A percentile compares a stretch with the other conserved stretches of the same genome.
Evolutionary conservation across 2,888 invertebrate species (phyloP).

Genomic region (Brenthis daphne): DNA sequence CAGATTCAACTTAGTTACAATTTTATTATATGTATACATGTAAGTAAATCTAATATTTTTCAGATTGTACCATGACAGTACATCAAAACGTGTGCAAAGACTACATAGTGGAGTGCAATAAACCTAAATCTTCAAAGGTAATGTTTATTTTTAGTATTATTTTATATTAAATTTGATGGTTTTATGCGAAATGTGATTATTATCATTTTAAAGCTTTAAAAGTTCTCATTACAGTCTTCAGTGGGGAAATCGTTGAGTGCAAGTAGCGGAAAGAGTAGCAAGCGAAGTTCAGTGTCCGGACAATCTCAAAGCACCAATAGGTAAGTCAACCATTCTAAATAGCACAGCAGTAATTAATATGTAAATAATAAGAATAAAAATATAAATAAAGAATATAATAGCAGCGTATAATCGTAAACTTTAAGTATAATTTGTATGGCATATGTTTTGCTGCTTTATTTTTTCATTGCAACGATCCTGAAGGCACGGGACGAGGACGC

Average conservation of each 20-base stretch:
- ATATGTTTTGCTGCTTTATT: slow-evolving; percentile 78
- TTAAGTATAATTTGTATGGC: slow-evolving; percentile 55
- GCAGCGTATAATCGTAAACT: neutral
- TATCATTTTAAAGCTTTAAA: slow-evolving; percentile 18
- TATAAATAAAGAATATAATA: slow-evolving; percentile 3
- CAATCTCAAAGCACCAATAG: slow-evolving; percentile 74
- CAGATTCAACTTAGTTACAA: too few relatives aligned
- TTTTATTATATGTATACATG: too few relatives aligned
- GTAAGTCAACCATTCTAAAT: slow-evolving; percentile 52
- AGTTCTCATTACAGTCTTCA: slow-evolving; percentile 59
- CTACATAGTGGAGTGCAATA: slow-evolving; percentile 91
- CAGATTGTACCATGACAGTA: slow-evolving; percentile 93
- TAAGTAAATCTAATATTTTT: slow-evolving; percentile 41
- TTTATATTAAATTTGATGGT: neutral
- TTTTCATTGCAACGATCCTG: slow-evolving; percentile 57
- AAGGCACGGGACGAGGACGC: slow-evolving; percentile 39
- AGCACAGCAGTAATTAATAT: neutral
- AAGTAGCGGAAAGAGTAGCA: slow-evolving; percentile 73
- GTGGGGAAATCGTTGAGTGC: slow-evolving; percentile 75
- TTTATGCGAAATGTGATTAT: slow-evolving; percentile 1
- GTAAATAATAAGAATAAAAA: slow-evolving; percentile 8
- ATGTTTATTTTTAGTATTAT: neutral
- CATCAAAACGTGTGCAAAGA: slow-evolving; percentile 95
- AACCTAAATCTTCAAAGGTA: slow-evolving; percentile 86
- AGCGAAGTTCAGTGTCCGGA: slow-evolving; percentile 74